Percentiles rank a stretch among this genome's conserved stretches.
Conservation (phyloP, 2,113 vertebrate species). For the Himantopus leucocephalus region DNA sequence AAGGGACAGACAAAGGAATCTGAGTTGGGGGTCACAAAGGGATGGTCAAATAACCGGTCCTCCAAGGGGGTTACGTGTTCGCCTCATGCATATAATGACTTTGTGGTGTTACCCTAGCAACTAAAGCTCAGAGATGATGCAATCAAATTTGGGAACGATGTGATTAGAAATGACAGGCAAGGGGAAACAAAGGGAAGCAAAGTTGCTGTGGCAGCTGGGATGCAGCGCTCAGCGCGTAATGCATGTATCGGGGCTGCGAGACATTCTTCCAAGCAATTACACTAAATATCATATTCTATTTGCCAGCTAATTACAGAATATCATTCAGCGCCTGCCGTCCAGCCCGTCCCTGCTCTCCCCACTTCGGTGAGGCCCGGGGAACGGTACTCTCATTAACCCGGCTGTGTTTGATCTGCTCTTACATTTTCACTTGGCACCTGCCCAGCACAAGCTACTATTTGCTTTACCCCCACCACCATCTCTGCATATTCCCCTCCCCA, state of each 20-base stretch:
- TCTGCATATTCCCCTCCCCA: not conserved
- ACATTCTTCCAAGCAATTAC: conserved; percentile 66
- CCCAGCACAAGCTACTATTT: not conserved
- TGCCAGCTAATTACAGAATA: conserved; percentile 68
- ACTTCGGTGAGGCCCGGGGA: not conserved
- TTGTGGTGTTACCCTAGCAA: conserved; percentile 55
- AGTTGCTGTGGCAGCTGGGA: conserved; percentile 51
- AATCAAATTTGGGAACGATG: conserved; percentile 39
- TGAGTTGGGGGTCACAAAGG: not conserved
- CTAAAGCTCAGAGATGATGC: not conserved
- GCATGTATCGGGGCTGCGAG: not conserved
- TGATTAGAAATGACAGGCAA: conserved; percentile 51
- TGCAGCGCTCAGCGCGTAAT: not conserved
- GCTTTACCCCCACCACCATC: not conserved
- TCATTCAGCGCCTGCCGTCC: conserved; percentile 17
- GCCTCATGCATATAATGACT: not conserved
- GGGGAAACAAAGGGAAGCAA: conserved; percentile 51
- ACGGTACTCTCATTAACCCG: conserved; percentile 13
- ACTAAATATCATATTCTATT: conserved; percentile 58
- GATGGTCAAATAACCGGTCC: not conserved
- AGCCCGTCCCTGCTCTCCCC: not conserved
- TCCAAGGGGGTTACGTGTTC: not conserved
- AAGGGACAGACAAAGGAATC: not conserved
- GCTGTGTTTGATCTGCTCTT: not conserved
- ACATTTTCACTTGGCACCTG: not conserved